Conservation (phyloP, 2,888 invertebrate genomes). For the Neoscelio sp. region DNA sequence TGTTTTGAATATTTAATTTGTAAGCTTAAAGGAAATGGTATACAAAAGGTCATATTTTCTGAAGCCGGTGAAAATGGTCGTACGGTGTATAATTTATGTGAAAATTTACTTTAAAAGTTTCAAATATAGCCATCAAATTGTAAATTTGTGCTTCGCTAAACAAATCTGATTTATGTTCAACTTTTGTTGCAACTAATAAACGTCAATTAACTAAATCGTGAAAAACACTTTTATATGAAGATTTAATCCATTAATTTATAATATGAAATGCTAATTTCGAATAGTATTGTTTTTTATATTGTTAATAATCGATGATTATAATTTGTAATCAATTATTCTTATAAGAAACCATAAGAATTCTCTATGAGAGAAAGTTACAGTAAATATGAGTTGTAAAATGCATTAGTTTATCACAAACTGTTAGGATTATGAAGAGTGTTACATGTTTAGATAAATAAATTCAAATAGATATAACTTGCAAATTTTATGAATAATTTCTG, state of each 20-base stretch:
- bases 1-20: too few relatives aligned
- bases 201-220: constrained; percentile 26
- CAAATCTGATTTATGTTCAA: constrained; percentile 20
- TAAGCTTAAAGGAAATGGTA: too few relatives aligned
- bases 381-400: constrained; percentile 9
- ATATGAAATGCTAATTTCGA: not conserved
- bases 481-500: constrained; percentile 25
- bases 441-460: constrained; percentile 19
- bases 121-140: constrained; percentile 24
- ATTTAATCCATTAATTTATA: not conserved
- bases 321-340: too few relatives aligned
- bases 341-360: too few relatives aligned
- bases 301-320: not conserved
- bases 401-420: constrained; percentile 12
- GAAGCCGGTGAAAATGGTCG: not conserved
- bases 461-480: constrained; percentile 10
- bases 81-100: constrained; percentile 29
- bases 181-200: constrained; percentile 21
- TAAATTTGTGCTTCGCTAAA: constrained; percentile 16
- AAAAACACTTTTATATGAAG: constrained; percentile 5
- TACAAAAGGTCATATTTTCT: not conserved
- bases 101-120: constrained; percentile 19
- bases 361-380: constrained; percentile 20
- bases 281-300: not conserved
- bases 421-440: not conserved